Base-by-base conservation (phyloP, 2,888 invertebrate genomes). In the Harmothoe impar region DNA sequence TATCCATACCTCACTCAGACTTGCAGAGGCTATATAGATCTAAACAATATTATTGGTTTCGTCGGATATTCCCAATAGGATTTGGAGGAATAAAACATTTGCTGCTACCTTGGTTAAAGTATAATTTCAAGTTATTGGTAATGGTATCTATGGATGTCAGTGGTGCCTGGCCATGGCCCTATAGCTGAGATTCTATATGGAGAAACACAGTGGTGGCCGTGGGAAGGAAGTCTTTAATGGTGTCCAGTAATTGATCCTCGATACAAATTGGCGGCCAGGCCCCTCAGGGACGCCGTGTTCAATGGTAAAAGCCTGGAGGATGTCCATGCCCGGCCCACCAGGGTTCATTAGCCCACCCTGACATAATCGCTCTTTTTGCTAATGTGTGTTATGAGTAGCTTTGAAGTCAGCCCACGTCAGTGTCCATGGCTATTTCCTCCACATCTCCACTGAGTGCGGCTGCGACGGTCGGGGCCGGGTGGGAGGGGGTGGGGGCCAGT, bases 381-480 rank as follows among this genome's bases (percentile, higher is more conserved):
- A 86, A 86, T 54, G 86, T 86, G 86, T 54, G 33, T 54, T 54
- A 86, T 56, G 86, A 29, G 54, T 54, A 54, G 52, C 86, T 86
- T 86, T 86, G 86, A 86, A 86, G 86, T 86, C 56, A 25, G 0
- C 86, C 52, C n/a, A n/a, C 15, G 56, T 54, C 81, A 35, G 81
- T 81, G 81, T 86, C 54, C 54, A 29, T 54, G 54, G 86, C 54
- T 86, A 52, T 86, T 86, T 86, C 86, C 29, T 86, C 52, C 86
- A 86, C 86, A 29, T 52, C 86, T 86, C 81, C 43, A 81, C n/a
- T 33, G 81, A 81, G 81, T 81, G 81, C 81, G 81, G 81, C 31
- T 5, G 29, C 35, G 81, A 35, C 43, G 20, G 35, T 17, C 35
- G 81, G 20, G 35, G 81, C 5, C 23, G 81, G 77, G 77, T 77